phyloP scores from a whole-genome alignment of 2,888 invertebrate genomes.

The Camptogramma bilineatum region DNA sequence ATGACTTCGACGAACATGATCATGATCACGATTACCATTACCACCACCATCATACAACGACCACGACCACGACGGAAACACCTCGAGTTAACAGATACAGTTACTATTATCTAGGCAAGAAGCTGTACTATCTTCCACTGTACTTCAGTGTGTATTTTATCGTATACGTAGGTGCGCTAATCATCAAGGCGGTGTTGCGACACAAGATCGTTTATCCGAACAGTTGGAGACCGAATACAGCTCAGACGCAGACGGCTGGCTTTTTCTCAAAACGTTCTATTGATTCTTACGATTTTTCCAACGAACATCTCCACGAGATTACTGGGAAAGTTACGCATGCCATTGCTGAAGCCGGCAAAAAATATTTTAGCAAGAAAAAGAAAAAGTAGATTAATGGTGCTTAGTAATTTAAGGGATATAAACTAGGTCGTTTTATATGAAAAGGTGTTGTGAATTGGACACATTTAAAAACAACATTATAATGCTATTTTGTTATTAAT shows the following conservation, averaged over 20 bases:
- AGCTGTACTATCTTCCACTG: constrained; percentile 90
- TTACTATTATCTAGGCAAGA: constrained; percentile 90
- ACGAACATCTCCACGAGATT: constrained; percentile 79
- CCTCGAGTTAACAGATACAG: constrained; percentile 88
- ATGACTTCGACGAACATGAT: constrained; percentile 68
- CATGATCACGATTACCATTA: constrained; percentile 64
- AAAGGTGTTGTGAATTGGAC: constrained; percentile 77
- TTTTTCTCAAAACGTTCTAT: constrained; percentile 78
- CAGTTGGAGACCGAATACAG: constrained; percentile 76
- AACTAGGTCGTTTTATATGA: constrained; percentile 6
- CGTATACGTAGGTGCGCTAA: constrained; percentile 89
- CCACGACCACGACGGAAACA: constrained; percentile 80
- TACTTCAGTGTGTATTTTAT: constrained; percentile 91
- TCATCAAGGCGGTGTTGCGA: constrained; percentile 89
- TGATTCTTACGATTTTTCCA: constrained; percentile 76
- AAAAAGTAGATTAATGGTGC: constrained; percentile 33
- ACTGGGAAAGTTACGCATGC: constrained; percentile 78
- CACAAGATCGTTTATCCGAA: constrained; percentile 89
- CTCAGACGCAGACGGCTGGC: constrained; percentile 56
- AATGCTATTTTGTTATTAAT: neutral
- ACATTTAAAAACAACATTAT: constrained; percentile 65
- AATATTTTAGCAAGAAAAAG: constrained; percentile 62
- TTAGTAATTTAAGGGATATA: neutral
- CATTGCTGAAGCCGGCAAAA: constrained; percentile 71
- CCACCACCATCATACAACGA: constrained; percentile 68